These are phyloP conservation scores for Poeciliopsis prolifica DNA, from an alignment of 2,113 vertebrate genomes.

Conservation along the genomic window DNA sequence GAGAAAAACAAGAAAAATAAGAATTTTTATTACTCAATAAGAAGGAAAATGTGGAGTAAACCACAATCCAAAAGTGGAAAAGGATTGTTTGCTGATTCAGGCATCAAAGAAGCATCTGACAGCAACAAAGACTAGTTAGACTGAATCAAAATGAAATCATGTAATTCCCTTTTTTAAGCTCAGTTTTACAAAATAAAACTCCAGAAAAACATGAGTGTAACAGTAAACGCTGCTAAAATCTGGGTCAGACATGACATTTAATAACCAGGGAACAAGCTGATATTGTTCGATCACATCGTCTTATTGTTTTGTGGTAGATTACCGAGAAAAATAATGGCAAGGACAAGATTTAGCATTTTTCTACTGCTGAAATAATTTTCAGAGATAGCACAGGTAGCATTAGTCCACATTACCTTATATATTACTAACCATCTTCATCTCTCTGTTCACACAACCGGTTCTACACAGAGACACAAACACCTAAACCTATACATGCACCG, in stretches of 20 bases:
- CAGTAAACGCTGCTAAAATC: slow-evolving; percentile 63
- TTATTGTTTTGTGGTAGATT: slow-evolving; percentile 68
- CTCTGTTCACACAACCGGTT: slow-evolving; percentile 29
- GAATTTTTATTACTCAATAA: too few species aligned
- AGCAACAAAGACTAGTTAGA: slow-evolving; percentile 47
- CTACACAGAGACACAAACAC: slow-evolving; percentile 26
- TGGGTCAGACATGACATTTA: slow-evolving; percentile 71
- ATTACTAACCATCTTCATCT: slow-evolving; percentile 1
- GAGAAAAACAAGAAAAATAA: not conserved
- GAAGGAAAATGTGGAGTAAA: not conserved
- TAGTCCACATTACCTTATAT: slow-evolving; percentile 51
- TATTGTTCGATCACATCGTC: slow-evolving; percentile 70
- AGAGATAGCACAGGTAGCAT: slow-evolving; percentile 57
- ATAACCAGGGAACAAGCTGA: slow-evolving; percentile 70
- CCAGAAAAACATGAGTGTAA: slow-evolving; percentile 53
- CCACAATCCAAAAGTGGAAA: not conserved
- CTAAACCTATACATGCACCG: not conserved
- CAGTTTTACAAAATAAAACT: slow-evolving; percentile 39
- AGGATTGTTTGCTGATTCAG: slow-evolving; percentile 49
- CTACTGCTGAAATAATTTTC: slow-evolving; percentile 50
- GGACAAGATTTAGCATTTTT: slow-evolving; percentile 59
- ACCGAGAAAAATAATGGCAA: slow-evolving; percentile 66
- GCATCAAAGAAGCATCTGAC: slow-evolving; percentile 37
- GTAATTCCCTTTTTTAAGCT: slow-evolving; percentile 19
- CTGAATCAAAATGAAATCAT: slow-evolving; percentile 35